Percentiles rank a stretch among this genome's conserved stretches.
These are phyloP conservation scores for Muschampia plurimacula DNA, from an alignment of 2,888 invertebrate species.

Conservation along the genomic window DNA sequence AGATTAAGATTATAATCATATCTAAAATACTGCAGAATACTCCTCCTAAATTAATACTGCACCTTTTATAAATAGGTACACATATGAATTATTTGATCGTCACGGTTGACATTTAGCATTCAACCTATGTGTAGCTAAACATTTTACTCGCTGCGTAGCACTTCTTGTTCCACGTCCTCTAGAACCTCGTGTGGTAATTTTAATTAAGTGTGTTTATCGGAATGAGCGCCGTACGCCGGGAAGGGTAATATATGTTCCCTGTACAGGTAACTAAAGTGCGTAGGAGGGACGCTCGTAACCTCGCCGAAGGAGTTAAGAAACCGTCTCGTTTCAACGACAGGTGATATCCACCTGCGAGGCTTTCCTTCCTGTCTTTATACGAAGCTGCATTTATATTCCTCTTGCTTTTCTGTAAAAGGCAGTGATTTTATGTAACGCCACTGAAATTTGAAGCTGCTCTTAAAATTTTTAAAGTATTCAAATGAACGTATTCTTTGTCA, in stretches of 20 bases:
- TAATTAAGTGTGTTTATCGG: conserved; percentile 81
- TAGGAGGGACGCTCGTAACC: conserved; percentile 48
- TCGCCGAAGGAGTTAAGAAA: conserved; percentile 37
- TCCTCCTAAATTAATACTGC: too few relatives aligned
- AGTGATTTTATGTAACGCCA: neutral
- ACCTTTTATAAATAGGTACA: too few relatives aligned
- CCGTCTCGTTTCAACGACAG: conserved; percentile 53
- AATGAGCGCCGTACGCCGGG: conserved; percentile 59
- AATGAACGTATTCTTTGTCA: neutral
- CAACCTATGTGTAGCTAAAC: conserved; percentile 45
- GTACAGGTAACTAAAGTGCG: conserved; percentile 75
- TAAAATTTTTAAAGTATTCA: neutral
- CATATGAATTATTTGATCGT: neutral
- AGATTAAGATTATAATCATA: too few relatives aligned
- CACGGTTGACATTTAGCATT: conserved; percentile 33
- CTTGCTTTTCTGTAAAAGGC: conserved; percentile 41
- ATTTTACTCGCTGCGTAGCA: conserved; percentile 60
- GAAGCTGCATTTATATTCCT: conserved; percentile 52
- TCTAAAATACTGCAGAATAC: too few relatives aligned
- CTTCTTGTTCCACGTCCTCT: conserved; percentile 62
- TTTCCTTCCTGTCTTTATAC: conserved; percentile 65
- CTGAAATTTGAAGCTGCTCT: conserved; percentile 11
- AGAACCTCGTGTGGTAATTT: conserved; percentile 75
- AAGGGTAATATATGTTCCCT: conserved; percentile 72
- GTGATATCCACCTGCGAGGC: conserved; percentile 68